Evolutionary conservation across 2,797 vertebrate species (phyloP), one percentile per base, ranked within the genome.

Genomic region (Siniperca obscura): DNA sequence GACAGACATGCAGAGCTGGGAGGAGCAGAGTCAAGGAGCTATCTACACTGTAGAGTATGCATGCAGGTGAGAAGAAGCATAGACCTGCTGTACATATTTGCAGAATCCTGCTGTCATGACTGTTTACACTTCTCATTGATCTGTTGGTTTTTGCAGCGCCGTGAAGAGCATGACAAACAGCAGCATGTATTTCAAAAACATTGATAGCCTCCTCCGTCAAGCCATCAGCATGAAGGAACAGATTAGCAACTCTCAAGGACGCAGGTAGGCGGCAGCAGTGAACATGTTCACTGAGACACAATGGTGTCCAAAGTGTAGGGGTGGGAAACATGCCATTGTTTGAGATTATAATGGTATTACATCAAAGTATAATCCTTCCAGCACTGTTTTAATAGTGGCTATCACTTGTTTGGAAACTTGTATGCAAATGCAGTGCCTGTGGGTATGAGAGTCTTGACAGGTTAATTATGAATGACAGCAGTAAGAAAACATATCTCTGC

Each of bases 1-100:
- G 98, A 97, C 98, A 0, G 97, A 99, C 88, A 99, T 99, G 98
- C 98, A 99, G 93, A 97, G 96, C 79, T 99, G 97, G 98, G 98
- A 99, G 86, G 97, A 99, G 86, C 98, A 99, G 86, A 99, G 98
- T 88, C 98, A 99, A 91, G 98, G 98, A 67, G 98, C 98, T 36
- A 97, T 99, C 86, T 99, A 99, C 90, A 95, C 96, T 0, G 98
- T 99, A 69, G 98, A 99, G 75, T 99, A 99, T 0, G 98, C 98
- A 61, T 98, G 97, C 97, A 98, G 98, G 98, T 98, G 90, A 77
- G 79, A 50, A 25, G 27, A 66, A 25, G 40, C 44, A n/a, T 9
- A 42, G 1, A 22, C 14, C 27, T 44, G 11, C 40, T 42, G 40
- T 42, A 21, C 21, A 25, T 5, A 14, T 65, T 68, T 74, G 34